These are phyloP conservation scores for Orchestes rusci DNA, from an alignment of 2,888 invertebrate genomes.

Conservation along the genomic window DNA sequence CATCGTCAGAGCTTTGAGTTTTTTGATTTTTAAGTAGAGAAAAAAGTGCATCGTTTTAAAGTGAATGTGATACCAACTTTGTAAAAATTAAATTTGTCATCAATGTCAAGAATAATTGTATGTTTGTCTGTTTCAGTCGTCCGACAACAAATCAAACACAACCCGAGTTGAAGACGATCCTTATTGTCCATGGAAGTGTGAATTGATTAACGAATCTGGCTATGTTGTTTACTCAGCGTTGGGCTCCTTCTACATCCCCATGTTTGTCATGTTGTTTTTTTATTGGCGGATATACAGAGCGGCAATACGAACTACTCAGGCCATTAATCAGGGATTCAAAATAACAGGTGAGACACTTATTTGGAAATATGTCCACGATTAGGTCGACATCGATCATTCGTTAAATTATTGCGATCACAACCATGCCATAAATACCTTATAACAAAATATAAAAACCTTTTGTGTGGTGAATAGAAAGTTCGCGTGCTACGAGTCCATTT, in stretches of 20 bases:
- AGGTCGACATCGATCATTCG: too few relatives aligned
- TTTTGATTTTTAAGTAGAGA: too few relatives aligned
- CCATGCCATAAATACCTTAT: too few relatives aligned
- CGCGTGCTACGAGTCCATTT: too few relatives aligned
- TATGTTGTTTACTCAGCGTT: slow-evolving; percentile 96
- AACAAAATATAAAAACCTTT: too few relatives aligned
- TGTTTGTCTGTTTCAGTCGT: slow-evolving; percentile 31
- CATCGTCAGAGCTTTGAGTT: too few relatives aligned
- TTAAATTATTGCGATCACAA: too few relatives aligned
- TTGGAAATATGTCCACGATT: too few relatives aligned
- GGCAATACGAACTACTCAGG: slow-evolving; percentile 85
- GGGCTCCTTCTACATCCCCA: slow-evolving; percentile 97
- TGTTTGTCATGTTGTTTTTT: slow-evolving; percentile 97
- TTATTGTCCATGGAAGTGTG: slow-evolving; percentile 79
- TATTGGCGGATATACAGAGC: slow-evolving; percentile 96
- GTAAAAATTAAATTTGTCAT: not conserved
- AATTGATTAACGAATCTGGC: slow-evolving; percentile 87
- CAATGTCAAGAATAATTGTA: not conserved
- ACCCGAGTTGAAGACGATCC: slow-evolving; percentile 41
- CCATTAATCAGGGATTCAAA: slow-evolving; percentile 85
- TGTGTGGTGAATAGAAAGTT: too few relatives aligned
- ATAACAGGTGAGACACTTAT: slow-evolving; percentile 55
- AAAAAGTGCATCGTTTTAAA: too few relatives aligned
- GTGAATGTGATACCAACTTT: not conserved
- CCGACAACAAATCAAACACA: slow-evolving; percentile 25